Base-by-base conservation (phyloP, 2,113 vertebrate species). In the Trochalopteron elliotii region DNA sequence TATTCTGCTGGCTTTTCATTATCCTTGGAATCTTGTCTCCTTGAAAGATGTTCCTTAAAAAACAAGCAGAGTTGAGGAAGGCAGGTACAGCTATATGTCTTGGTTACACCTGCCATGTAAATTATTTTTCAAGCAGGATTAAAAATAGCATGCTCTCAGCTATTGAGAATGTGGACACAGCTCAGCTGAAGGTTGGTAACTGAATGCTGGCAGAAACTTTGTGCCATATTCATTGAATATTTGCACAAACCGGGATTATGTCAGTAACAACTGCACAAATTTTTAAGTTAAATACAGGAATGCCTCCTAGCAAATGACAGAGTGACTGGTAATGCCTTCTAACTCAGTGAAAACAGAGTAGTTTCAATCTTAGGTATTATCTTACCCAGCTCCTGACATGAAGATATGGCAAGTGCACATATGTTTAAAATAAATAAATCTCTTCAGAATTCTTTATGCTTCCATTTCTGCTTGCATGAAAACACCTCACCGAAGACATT, bases 271-370 rank as follows among this genome's bases (percentile, higher is more conserved):
- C 28, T 89, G 52, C 37, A 83, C 56, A 93, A 92, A 97, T 89
- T 94, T 75, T 30, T 45, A 94, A 87, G 55, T 92, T 96, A 97
- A 96, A 95, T 81, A 95, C 33, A 42, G 7, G 27, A 96, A 93
- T 39, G 42, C n/a, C 68, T 63, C 78, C 56, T 70, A 82, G 59
- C 19, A 83, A 85, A 86, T 45, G 42, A 24, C n/a, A 70, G 22
- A 61, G 45, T 10, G 15, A 49, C 69, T 87, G 15, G 24, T 85
- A 92, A 83, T 68, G 42, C 61, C 68, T 79, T 97, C 86, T 92
- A 40, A 45, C 77, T 94, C 55, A 20, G 39, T 72, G 80, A 39
- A 39, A 39, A 39, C 37, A 39, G 37, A 59, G 53, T 95, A 97
- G n/a, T 59, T 94, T 75, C 35, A 81, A 55, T 74, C 11, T 87